Conservation (phyloP, 2,113 vertebrate species). For the Spizaetus ornatus region DNA sequence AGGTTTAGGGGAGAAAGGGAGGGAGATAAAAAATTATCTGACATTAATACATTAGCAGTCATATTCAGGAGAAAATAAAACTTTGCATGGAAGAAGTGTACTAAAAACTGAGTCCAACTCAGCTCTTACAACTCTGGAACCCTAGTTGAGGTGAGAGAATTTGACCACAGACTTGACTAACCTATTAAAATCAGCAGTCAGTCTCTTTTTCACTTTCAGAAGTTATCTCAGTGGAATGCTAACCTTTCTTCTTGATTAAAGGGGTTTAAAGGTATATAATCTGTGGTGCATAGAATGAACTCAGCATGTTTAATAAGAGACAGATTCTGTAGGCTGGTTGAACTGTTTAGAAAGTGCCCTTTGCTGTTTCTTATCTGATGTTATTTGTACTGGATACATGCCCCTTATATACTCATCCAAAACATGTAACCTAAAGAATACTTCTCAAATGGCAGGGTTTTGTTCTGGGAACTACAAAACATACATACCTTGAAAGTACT, state of each 20-base stretch:
- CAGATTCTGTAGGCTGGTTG: not conserved
- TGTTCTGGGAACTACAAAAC: slow-evolving; percentile 9
- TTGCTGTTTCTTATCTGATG: not conserved
- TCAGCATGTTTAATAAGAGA: not conserved
- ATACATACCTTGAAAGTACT: not conserved
- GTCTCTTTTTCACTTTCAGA: not conserved
- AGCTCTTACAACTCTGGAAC: not conserved
- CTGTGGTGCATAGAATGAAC: not conserved
- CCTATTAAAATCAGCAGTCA: not conserved
- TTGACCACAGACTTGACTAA: not conserved
- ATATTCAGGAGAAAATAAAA: slow-evolving; percentile 29
- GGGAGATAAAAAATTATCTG: slow-evolving; percentile 22
- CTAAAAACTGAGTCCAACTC: not conserved
- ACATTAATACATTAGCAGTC: slow-evolving; percentile 39
- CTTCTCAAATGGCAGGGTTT: slow-evolving; percentile 21
- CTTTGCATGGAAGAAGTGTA: not conserved
- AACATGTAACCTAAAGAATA: slow-evolving; percentile 36
- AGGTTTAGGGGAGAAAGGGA: not conserved
- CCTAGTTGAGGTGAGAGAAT: not conserved
- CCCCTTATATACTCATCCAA: slow-evolving; percentile 31
- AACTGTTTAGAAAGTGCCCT: slow-evolving; percentile 7
- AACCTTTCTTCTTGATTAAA: not conserved
- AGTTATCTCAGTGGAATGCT: not conserved
- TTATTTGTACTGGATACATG: slow-evolving; percentile 25
- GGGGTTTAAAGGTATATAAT: not conserved